Base-by-base conservation (phyloP, 2,888 invertebrate genomes). In the Cataglyphis cursor region DNA sequence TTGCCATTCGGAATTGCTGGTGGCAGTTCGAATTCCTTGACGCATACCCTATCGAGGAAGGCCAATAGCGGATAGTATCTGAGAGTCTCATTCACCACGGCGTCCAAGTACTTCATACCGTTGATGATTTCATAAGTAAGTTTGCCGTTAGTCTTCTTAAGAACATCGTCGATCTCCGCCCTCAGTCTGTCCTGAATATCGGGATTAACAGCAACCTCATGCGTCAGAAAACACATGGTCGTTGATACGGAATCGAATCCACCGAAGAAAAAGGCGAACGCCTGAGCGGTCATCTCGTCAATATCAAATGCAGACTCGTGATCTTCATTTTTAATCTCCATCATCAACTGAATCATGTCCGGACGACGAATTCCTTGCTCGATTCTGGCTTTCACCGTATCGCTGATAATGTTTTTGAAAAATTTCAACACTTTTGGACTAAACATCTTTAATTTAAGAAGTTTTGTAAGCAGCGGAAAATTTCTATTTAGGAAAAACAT, bases 271-370 rank as follows among this genome's bases (percentile, higher is more conserved):
- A 92, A 92, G 1, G 90, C 8, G 65, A 92, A 91, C 0, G 95
- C 95, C 92, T 96, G 96, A 0, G 95, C 95, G 0, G 95, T 90
- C 21, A 96, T 92, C 21, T 96, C 95, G 0, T 93, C 91, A 9
- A 88, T 81, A 6, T 88, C 75, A 0, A 89, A 21, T 8, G 59
- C 48, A 2, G 6, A 85, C 74, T 0, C 81, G 21, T 74, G 82
- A 8, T 84, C 75, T 31, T 88, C 86, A 2, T 85, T 91, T n/a
- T 91, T 88, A 0, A 93, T 93, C 81, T 96, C 96, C 95, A 96
- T 95, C 70, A 96, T 91, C 15, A 96, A 89, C 80, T 96, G 96
- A n/a, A 96, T 95, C 96, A 96, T 96, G 86, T 96, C 96, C 0
- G 96, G 96, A 82, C 96, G 91, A 12, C 95, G 66, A 41, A 92